Conservation (phyloP, 2,797 vertebrate genomes). For the Ispidina picta region DNA sequence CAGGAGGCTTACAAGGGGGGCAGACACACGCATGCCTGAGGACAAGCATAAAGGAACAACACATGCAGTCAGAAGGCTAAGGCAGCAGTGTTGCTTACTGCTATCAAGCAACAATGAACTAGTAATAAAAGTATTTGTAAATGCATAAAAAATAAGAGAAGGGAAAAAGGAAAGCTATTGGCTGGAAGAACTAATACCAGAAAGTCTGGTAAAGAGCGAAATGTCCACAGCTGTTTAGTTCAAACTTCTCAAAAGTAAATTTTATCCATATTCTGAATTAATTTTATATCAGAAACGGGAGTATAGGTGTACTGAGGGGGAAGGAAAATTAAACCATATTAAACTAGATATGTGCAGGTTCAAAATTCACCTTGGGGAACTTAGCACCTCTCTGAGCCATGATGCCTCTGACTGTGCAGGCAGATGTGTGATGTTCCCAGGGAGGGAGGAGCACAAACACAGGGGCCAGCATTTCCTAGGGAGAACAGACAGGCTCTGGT, state of each 20-base stretch:
- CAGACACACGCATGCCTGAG: not conserved
- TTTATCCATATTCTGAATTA: not conserved
- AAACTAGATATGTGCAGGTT: not conserved
- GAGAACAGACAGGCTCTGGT: too few species aligned
- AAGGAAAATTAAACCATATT: not conserved
- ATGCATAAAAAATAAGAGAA: not conserved
- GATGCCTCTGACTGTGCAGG: not conserved
- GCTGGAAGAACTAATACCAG: not conserved
- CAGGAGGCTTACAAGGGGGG: not conserved
- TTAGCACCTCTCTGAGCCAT: not conserved
- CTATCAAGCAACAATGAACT: not conserved
- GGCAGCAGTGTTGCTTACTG: not conserved
- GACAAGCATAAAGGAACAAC: not conserved
- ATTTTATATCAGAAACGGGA: not conserved
- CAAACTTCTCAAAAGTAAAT: not conserved
- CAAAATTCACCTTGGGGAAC: not conserved
- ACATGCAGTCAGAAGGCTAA: not conserved
- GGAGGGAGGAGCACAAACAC: not conserved
- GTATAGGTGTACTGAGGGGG: not conserved
- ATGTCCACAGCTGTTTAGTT: not conserved
- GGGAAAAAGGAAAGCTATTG: not conserved
- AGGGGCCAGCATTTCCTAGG: not conserved
- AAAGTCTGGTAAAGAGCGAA: not conserved
- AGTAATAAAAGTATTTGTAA: not conserved
- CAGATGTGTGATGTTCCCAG: fast-evolving